phyloP scores from a whole-genome alignment of 2,113 vertebrate genomes.

The Paedocypris sp. region DNA sequence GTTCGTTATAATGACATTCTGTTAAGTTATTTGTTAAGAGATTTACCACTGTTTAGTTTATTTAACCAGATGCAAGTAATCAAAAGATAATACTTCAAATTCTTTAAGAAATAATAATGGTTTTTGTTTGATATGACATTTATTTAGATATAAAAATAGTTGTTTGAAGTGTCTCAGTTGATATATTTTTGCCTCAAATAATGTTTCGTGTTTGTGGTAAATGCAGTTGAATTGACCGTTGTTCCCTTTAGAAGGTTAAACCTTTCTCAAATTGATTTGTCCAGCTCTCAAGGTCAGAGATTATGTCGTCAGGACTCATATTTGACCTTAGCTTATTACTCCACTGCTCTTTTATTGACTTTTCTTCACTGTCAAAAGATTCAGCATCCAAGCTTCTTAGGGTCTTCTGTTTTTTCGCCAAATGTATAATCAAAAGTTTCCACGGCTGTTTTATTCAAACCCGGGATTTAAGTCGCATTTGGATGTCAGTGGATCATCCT shows the following conservation, averaged over 20 bases:
- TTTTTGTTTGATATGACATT: too few species aligned
- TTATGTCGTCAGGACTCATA: background rate
- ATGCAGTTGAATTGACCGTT: too few species aligned
- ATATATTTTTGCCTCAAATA: background rate
- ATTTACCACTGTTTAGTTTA: too few species aligned
- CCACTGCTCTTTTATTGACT: slow-evolving; percentile 14
- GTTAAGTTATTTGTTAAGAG: too few species aligned
- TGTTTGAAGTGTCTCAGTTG: too few species aligned
- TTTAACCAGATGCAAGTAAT: too few species aligned
- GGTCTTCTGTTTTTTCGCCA: too few species aligned
- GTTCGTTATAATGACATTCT: too few species aligned
- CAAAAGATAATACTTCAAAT: too few species aligned
- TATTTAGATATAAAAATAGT: too few species aligned
- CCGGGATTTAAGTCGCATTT: slow-evolving; percentile 12
- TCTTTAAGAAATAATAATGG: too few species aligned
- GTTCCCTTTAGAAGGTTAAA: slow-evolving; percentile 1
- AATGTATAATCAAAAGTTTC: background rate
- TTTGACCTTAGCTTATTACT: background rate
- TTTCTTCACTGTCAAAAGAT: background rate
- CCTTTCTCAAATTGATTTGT: slow-evolving; percentile 11
- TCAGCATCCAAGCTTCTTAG: background rate
- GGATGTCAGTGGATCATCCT: slow-evolving; percentile 27
- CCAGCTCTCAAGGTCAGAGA: slow-evolving; percentile 12
- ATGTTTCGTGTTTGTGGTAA: too few species aligned
- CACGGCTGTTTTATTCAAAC: background rate